These are phyloP conservation scores for Diprion similis DNA, from an alignment of 1,140 invertebrate genomes.

Conservation along the genomic window DNA sequence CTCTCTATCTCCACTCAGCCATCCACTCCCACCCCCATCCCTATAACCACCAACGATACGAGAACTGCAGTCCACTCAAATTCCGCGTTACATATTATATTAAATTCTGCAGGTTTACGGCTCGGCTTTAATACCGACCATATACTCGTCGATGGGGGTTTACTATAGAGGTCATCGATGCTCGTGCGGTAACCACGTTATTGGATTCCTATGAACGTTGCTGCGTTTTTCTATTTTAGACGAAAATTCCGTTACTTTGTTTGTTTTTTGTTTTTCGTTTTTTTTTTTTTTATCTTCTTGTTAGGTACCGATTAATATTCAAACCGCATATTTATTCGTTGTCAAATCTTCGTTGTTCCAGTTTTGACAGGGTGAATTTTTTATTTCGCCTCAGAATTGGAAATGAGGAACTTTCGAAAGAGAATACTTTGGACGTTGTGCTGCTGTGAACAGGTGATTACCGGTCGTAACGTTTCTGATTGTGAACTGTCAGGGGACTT, in stretches of 20 bases:
- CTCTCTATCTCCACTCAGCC: not conserved
- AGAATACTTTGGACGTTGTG: too few relatives aligned
- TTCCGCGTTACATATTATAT: slow-evolving; percentile 5
- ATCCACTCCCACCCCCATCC: too few relatives aligned
- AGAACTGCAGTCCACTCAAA: slow-evolving; percentile 1
- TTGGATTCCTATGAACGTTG: not conserved
- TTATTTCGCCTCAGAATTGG: not conserved
- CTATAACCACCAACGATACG: not conserved
- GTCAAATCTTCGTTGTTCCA: not conserved
- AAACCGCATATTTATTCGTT: not conserved
- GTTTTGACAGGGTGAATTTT: not conserved
- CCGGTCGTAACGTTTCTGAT: too few relatives aligned
- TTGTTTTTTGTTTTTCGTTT: not conserved
- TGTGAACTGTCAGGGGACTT: not conserved
- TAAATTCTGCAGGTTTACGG: not conserved
- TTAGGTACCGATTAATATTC: not conserved
- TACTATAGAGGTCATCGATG: not conserved
- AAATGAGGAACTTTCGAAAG: too few relatives aligned
- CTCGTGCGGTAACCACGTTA: not conserved
- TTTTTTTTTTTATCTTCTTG: not conserved
- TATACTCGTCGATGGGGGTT: not conserved
- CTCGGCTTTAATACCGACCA: not conserved
- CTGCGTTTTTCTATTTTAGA: too few relatives aligned
- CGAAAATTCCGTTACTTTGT: too few relatives aligned
- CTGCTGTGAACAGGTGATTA: too few relatives aligned